A percentile compares a stretch with the other conserved stretches of the same genome.
phyloP scores from a whole-genome alignment of 2,797 vertebrate genomes.

The Myotis findleyi region DNA sequence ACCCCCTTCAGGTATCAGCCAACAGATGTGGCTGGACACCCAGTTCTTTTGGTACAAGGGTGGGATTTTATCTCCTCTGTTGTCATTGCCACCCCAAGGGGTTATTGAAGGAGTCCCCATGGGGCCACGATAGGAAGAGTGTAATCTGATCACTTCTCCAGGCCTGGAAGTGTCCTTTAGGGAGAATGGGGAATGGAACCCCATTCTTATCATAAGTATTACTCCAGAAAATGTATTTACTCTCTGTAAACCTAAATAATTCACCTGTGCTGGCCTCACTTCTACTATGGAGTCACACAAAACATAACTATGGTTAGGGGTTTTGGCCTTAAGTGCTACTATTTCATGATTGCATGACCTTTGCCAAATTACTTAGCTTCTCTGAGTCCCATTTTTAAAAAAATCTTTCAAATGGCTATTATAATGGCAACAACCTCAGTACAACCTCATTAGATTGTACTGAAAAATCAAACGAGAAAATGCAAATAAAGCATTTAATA shows the following conservation, averaged over 20 bases:
- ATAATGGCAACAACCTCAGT: too few relatives aligned
- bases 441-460: background rate
- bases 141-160: background rate
- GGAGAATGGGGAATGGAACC: background rate
- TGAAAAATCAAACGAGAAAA: conserved; percentile 58
- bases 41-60: background rate
- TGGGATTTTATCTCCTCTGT: background rate
- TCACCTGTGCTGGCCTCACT: background rate
- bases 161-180: background rate
- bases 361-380: conserved; percentile 38
- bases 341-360: conserved; percentile 19
- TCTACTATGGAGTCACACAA: background rate
- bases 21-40: background rate
- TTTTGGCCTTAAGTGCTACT: background rate
- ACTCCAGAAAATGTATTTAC: conserved; percentile 2
- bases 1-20: background rate
- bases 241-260: background rate
- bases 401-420: conserved; percentile 26
- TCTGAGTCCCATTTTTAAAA: conserved; percentile 37
- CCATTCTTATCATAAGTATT: background rate
- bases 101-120: background rate
- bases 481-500: conserved; percentile 23
- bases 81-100: background rate
- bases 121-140: background rate
- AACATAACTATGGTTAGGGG: background rate